Evolutionary conservation across 2,113 vertebrate genomes (phyloP).

Genomic region (Micronycteris hirsuta): DNA sequence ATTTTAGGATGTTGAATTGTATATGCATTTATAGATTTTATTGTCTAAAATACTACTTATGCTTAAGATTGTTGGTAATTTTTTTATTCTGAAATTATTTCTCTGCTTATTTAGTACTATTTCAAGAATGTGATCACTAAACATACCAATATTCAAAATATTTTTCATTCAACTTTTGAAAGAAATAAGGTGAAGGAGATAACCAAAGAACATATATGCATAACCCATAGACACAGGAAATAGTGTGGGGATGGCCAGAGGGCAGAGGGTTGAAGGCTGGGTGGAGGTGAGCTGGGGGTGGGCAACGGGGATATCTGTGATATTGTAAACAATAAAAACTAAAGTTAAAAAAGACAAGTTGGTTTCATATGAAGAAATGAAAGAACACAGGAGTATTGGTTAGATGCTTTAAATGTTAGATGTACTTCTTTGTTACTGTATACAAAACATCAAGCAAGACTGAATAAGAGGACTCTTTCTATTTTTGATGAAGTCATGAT

Average conservation of each 20-base stretch:
- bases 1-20: not conserved
- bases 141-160: not conserved
- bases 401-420: not conserved
- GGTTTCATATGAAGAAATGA: not conserved
- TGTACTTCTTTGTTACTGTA: not conserved
- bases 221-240: too few species aligned
- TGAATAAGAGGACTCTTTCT: not conserved
- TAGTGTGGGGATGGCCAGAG: too few species aligned
- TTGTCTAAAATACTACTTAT: not conserved
- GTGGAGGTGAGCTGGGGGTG: too few species aligned
- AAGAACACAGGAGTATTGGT: not conserved
- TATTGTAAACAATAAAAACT: too few species aligned
- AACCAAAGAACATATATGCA: too few species aligned
- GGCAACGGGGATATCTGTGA: too few species aligned
- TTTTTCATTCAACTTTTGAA: not conserved
- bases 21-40: not conserved
- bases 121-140: not conserved
- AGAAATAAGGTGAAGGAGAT: too few species aligned
- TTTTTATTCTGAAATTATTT: constrained; percentile 10
- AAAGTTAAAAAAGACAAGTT: not conserved
- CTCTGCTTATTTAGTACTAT: not conserved
- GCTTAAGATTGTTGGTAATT: not conserved
- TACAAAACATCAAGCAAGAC: not conserved
- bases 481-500: not conserved
- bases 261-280: too few species aligned